Evolutionary conservation across 1,140 invertebrate species (phyloP), one percentile per base, ranked within the genome.

Genomic region (Bombus waltoni): DNA sequence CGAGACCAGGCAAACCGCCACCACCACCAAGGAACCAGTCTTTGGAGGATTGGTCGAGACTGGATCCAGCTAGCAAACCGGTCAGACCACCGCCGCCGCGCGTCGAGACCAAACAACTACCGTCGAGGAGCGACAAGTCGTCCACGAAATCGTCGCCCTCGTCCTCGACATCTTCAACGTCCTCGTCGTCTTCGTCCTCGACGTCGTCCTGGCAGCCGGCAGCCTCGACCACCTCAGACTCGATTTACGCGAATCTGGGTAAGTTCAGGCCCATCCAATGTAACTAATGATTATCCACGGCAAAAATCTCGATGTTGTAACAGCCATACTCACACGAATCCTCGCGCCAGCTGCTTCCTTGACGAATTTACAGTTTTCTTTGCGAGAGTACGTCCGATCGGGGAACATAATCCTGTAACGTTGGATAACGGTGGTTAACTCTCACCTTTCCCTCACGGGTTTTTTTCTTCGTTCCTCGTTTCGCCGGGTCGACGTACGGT

Each of bases 181-280:
- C 92, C 90, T 91, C 93, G 42, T 94, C 96, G 86, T 86, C 95
- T 0, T 66, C 87, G 8, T 81, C 93, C 11, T 94, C 94, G 25
- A 87, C 90, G 53, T 68, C 94, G 59, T 95, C 96, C 77, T 94
- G 93, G 93, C 92, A 94, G 76, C 95, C 96, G 86, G 86, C 95
- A 3, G 87, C 95, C 44, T 94, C 95, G n/a, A 95, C 95, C 18
- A 95, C 94, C 59, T 95, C 96, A 78, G 96, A 97, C 93, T 97
- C 96, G 90, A 97, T 98, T 93, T 97, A 97, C 94, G 97, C 97
- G 80, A 97, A 98, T 96, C 96, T 97, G 94, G 97, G 97, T 96
- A 96, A 96, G 95, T 95, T 94, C 88, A 93, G 94, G 91, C 94
- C 95, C 87, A 95, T 95, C 90, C 94, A 95, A 93, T 95, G 94